A percentile compares a stretch with the other conserved stretches of the same genome.
Evolutionary conservation across 1,140 invertebrate species (phyloP).

Genomic region (Parapsyche elsis): DNA sequence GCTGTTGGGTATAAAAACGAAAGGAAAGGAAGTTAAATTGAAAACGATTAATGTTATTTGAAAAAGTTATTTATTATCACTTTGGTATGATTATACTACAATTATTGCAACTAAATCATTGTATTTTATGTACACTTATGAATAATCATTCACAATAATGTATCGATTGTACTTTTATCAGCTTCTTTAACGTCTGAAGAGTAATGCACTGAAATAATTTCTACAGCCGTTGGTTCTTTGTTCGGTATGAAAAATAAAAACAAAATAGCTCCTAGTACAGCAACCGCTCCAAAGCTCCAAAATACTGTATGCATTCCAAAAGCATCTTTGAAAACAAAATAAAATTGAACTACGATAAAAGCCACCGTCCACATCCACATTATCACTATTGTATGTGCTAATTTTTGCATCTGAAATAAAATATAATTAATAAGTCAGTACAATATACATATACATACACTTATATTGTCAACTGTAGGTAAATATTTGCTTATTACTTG

Average conservation of each 20-base stretch:
- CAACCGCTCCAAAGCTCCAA: conserved; percentile 42
- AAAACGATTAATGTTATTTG: no score
- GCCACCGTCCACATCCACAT: conserved; percentile 46
- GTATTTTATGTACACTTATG: not conserved
- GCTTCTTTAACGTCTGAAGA: not conserved
- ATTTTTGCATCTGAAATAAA: conserved; percentile 41
- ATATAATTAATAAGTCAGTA: conserved; percentile 18
- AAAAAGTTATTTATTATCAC: no score
- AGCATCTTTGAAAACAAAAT: not conserved
- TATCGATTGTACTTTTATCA: not conserved
- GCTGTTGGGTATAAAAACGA: no score
- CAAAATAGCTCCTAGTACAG: conserved; percentile 37
- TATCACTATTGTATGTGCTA: conserved; percentile 25
- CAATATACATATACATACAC: not conserved
- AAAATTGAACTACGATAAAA: conserved; percentile 48
- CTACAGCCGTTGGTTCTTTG: not conserved
- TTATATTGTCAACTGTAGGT: not conserved
- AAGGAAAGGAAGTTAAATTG: no score
- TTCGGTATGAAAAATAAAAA: not conserved
- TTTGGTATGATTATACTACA: no score
- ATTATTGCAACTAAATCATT: no score
- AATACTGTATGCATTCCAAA: conserved; percentile 35
- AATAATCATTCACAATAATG: not conserved
- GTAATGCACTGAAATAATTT: not conserved
- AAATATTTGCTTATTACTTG: conserved; percentile 30